Evolutionary conservation across 1,140 invertebrate genomes (phyloP), one percentile per base, ranked within the genome.

Genomic region (Drosophila triauraria): DNA sequence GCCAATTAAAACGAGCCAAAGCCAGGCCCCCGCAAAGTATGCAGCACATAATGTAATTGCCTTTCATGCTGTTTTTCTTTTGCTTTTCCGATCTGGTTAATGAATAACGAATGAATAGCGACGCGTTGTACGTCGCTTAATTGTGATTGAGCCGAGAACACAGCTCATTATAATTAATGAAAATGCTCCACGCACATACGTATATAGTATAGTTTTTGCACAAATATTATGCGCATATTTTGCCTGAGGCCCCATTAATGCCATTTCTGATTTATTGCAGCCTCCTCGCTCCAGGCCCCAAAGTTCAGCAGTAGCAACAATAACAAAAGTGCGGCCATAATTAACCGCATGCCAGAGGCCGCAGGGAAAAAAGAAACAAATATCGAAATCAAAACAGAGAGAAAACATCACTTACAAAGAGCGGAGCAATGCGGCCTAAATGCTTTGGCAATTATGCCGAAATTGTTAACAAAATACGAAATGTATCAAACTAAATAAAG

Each of bases 261-360:
- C 53, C 70, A 78, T 78, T 78, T 87, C 81, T 86, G 79, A 86
- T 86, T 88, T 87, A 86, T 86, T 86, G 70, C 82, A 86, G 82
- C 62, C 63, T 70, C 75, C 42, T 62, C 67, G 15, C 63, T 54
- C 32, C 20, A 15, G n/a, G 20, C 30, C 62, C 54, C 17, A 23
- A 59, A 56, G 25, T n/a, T 43, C 54, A 65, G 30, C 60, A 27
- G 32, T n/a, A 54, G 23, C 25, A 64, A 57, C 42, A 51, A 58
- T 56, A 69, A 64, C 69, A 64, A 56, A 54, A 56, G 20, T 46
- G 42, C 44, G 46, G 48, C 62, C 63, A 75, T 83, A 83, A 83
- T 83, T 83, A 85, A 82, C 69, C 57, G 64, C 78, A 86, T 23
- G 62, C 67, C 67, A 12, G 32, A 69, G n/a, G 30, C 67, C 61